phyloP scores from a whole-genome alignment of 2,888 invertebrate species.

The Cataglyphis livida region DNA sequence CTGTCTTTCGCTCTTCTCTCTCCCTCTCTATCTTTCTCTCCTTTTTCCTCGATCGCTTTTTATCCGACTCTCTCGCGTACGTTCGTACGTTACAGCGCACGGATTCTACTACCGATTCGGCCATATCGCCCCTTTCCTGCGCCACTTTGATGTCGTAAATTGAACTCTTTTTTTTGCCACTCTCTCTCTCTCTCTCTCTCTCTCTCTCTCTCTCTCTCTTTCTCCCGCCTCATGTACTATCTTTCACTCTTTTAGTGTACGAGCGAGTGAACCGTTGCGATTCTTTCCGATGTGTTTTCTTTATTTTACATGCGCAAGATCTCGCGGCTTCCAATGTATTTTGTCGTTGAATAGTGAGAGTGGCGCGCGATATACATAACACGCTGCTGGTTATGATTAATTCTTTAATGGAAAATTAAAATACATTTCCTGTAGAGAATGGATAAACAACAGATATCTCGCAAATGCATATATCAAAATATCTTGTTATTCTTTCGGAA shows the following conservation, averaged over 20 bases:
- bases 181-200: constrained; percentile 23
- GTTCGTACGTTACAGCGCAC: constrained; percentile 51
- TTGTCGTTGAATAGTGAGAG: constrained; percentile 4
- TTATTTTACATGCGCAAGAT: constrained; percentile 57
- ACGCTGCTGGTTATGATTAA: constrained; percentile 52
- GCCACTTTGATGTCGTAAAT: constrained; percentile 68
- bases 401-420: constrained; percentile 51
- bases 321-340: constrained; percentile 51
- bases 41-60: constrained; percentile 35
- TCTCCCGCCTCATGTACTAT: constrained; percentile 13
- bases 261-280: constrained; percentile 42
- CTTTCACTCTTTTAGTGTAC: constrained; percentile 32
- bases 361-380: background rate
- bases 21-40: constrained; percentile 7
- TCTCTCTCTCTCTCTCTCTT: constrained; percentile 19
- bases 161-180: constrained; percentile 61
- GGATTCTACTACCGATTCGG: constrained; percentile 62
- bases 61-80: constrained; percentile 51
- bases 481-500: background rate
- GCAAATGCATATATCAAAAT: constrained; percentile 16
- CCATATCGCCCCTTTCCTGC: constrained; percentile 53
- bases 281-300: constrained; percentile 45
- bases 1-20: constrained; percentile 40
- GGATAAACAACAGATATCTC: constrained; percentile 26
- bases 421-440: constrained; percentile 20